Conservation (phyloP, 2,888 invertebrate genomes). For the Unio delphinus region DNA sequence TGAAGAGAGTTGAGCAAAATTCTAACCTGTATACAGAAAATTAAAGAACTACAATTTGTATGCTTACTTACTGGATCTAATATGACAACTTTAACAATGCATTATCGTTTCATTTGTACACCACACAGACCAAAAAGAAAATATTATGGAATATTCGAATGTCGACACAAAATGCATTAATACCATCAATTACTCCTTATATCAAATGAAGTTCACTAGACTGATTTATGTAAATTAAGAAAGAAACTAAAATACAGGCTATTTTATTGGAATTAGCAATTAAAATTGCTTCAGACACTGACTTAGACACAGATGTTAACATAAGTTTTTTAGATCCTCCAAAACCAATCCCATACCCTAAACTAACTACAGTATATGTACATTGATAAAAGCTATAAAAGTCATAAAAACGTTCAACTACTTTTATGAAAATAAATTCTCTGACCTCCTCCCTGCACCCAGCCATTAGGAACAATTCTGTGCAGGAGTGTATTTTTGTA, state of each 20-base stretch:
- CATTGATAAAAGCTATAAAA: neutral
- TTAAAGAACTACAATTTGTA: too few relatives aligned
- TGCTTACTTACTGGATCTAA: too few relatives aligned
- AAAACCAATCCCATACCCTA: neutral
- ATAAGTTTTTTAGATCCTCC: neutral
- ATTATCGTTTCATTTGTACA: too few relatives aligned
- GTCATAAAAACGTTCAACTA: neutral
- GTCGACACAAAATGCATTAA: too few relatives aligned
- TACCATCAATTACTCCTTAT: too few relatives aligned
- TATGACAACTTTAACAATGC: too few relatives aligned
- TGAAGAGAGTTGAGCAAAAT: too few relatives aligned
- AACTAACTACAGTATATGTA: neutral
- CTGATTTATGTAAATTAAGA: too few relatives aligned
- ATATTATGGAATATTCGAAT: neutral
- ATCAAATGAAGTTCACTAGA: too few relatives aligned
- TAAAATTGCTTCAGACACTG: neutral
- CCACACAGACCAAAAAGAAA: neutral
- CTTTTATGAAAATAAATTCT: neutral
- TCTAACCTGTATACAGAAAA: too few relatives aligned
- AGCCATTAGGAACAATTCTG: conserved; percentile 79
- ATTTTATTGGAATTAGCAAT: too few relatives aligned
- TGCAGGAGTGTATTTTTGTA: conserved; percentile 77
- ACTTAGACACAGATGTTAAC: neutral
- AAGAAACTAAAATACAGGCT: too few relatives aligned
- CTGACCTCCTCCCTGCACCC: conserved; percentile 80